These are phyloP conservation scores for Pterobdella sp. DNA, from an alignment of 2,888 invertebrate species.

Conservation along the genomic window DNA sequence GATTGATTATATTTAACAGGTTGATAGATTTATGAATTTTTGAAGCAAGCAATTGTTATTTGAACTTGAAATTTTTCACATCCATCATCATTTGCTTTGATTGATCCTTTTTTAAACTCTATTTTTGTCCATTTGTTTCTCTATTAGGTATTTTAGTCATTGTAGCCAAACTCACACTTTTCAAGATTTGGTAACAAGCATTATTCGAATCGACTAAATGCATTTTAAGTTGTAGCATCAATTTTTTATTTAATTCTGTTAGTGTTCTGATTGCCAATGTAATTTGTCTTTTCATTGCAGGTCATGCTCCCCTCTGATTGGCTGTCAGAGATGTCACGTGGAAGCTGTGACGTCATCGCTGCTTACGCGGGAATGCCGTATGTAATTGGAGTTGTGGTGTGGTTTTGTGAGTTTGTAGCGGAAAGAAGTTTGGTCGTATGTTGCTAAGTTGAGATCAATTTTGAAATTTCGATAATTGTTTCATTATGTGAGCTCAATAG, in stretches of 20 bases:
- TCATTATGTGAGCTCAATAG: no score
- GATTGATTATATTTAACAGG: no score
- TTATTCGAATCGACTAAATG: no score
- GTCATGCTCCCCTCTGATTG: conserved; percentile 14
- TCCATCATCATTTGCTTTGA: background rate
- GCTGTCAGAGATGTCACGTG: conserved; percentile 6
- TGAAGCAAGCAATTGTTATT: background rate
- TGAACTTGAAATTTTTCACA: background rate
- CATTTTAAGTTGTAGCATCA: no score
- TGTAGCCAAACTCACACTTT: no score
- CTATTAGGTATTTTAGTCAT: no score
- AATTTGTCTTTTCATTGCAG: conserved; percentile 8
- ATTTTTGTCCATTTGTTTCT: no score
- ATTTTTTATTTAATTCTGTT: no score
- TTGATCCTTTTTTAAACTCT: background rate
- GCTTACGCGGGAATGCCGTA: conserved; percentile 6
- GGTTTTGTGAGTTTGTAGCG: background rate
- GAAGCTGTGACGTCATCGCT: conserved; percentile 5
- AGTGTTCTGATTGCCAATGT: conserved; percentile 9
- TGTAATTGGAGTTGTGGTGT: background rate
- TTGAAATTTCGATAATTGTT: no score
- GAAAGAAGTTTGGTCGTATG: background rate
- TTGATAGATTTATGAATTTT: background rate
- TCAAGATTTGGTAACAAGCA: no score
- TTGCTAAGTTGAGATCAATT: background rate